These are phyloP conservation scores for Serrognathus titanus DNA, from an alignment of 2,888 invertebrate genomes.

Conservation along the genomic window DNA sequence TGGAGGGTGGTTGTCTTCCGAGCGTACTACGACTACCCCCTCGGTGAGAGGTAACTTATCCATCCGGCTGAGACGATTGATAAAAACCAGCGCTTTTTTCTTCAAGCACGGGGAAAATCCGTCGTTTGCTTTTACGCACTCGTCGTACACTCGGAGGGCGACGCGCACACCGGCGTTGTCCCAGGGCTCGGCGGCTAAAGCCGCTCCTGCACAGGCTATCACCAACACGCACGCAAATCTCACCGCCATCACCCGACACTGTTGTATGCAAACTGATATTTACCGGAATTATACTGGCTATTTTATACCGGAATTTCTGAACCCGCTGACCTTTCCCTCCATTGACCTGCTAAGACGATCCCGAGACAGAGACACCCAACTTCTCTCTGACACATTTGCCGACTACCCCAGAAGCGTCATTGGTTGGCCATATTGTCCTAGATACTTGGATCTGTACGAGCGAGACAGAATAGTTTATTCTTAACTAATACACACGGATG, in stretches of 20 bases:
- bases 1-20: conserved; percentile 40
- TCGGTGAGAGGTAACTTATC: conserved; percentile 61
- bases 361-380: conserved; percentile 31
- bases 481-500: too few species aligned
- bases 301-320: conserved; percentile 43
- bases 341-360: conserved; percentile 31
- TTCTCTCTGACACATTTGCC: conserved; percentile 45
- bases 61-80: conserved; percentile 72
- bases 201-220: conserved; percentile 29
- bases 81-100: conserved; percentile 76
- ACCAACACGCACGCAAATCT: conserved; percentile 41
- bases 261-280: conserved; percentile 40
- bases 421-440: conserved; percentile 38
- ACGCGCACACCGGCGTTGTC: conserved; percentile 63
- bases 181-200: conserved; percentile 35
- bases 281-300: conserved; percentile 36
- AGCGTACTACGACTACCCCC: conserved; percentile 65
- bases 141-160: conserved; percentile 70
- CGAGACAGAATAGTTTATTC: conserved; percentile 20
- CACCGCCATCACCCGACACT: conserved; percentile 28
- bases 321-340: conserved; percentile 45
- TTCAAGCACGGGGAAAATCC: conserved; percentile 74
- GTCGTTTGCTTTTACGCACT: conserved; percentile 63
- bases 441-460: conserved; percentile 28
- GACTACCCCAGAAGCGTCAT: conserved; percentile 44